These are phyloP conservation scores for Sinhomidia bicolor DNA, from an alignment of 2,888 invertebrate genomes.

Conservation along the genomic window DNA sequence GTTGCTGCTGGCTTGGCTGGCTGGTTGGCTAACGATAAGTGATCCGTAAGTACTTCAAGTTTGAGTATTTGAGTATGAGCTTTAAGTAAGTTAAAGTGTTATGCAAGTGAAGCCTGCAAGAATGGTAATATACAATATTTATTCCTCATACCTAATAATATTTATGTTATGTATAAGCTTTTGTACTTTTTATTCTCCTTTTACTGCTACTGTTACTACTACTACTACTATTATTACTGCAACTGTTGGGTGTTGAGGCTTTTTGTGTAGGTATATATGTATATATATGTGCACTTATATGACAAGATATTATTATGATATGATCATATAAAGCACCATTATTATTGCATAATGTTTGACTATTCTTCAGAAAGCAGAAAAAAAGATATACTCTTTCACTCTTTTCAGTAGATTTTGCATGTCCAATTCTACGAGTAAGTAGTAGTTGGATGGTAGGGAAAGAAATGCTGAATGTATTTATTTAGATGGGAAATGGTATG, in stretches of 20 bases:
- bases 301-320: slow-evolving; percentile 4
- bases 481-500: neutral
- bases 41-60: slow-evolving; percentile 49
- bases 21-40: slow-evolving; percentile 53
- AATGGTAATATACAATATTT: neutral
- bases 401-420: neutral
- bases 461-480: neutral
- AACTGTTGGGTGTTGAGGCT: no score
- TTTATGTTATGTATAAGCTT: neutral
- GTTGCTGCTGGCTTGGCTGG: slow-evolving; percentile 21
- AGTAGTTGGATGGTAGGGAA: neutral
- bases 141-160: neutral
- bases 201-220: neutral
- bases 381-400: neutral
- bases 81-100: slow-evolving; percentile 45
- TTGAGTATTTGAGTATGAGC: slow-evolving; percentile 47
- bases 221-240: no score
- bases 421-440: neutral
- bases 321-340: slow-evolving; percentile 36
- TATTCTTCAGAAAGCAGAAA: slow-evolving; percentile 9
- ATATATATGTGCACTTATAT: neutral
- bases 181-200: neutral
- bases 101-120: slow-evolving; percentile 21
- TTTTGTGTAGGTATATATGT: neutral
- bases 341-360: slow-evolving; percentile 48